Conservation (phyloP, 2,113 vertebrate genomes). For the Passer montanus region DNA sequence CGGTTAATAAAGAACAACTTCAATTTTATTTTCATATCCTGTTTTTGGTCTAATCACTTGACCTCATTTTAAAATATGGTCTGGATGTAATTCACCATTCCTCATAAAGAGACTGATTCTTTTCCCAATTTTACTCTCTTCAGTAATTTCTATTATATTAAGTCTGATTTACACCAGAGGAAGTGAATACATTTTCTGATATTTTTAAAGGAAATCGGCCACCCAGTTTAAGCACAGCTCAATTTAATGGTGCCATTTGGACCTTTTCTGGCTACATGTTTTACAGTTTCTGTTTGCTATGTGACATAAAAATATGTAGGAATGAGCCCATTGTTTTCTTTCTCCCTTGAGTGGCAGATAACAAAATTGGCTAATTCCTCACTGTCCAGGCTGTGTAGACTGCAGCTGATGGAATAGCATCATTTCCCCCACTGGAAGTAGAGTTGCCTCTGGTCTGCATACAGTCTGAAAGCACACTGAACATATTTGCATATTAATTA, state of each 20-base stretch:
- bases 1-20: constrained; percentile 41
- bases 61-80: constrained; percentile 31
- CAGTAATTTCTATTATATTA: background rate
- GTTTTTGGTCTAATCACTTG: constrained; percentile 35
- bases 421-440: background rate
- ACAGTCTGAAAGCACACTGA: background rate
- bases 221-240: background rate
- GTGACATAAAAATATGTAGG: background rate
- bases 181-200: background rate
- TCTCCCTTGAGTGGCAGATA: background rate
- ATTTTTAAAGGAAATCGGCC: background rate
- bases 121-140: background rate
- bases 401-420: background rate
- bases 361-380: background rate
- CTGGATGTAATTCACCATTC: constrained; percentile 32
- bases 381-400: fast-evolving
- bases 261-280: background rate
- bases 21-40: constrained; percentile 54
- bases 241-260: background rate
- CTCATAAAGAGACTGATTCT: background rate
- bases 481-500: background rate
- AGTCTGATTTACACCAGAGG: background rate
- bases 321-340: background rate
- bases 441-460: background rate
- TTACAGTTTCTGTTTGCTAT: background rate